These are phyloP conservation scores for Phalera bucephala DNA, from an alignment of 2,888 invertebrate species.

Conservation along the genomic window DNA sequence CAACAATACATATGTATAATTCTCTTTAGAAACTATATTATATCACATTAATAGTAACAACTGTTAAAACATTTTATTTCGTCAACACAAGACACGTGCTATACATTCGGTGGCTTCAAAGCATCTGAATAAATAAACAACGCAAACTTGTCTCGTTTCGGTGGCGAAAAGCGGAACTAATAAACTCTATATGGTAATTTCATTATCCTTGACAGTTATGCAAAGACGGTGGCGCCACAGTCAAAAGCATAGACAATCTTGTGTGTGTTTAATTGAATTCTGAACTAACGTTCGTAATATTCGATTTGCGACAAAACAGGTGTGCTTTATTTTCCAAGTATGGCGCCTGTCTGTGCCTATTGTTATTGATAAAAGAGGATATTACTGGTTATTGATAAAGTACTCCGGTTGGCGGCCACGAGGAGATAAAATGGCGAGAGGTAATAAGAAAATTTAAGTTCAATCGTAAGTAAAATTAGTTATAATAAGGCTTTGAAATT, in stretches of 20 bases:
- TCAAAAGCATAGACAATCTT: neutral
- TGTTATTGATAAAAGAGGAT: conserved; percentile 9
- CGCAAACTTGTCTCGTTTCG: neutral
- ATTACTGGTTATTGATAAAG: neutral
- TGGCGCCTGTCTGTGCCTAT: conserved; percentile 15
- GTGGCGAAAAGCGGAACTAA: neutral
- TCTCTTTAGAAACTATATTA: too few relatives aligned
- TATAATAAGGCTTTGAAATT: too few relatives aligned
- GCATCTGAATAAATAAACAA: neutral
- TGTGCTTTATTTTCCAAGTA: conserved; percentile 10
- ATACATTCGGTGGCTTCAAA: neutral
- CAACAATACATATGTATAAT: too few relatives aligned
- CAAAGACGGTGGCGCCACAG: neutral
- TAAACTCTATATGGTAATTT: too few relatives aligned
- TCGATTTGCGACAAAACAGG: conserved; percentile 27
- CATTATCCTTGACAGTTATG: neutral
- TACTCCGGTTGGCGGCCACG: too few relatives aligned
- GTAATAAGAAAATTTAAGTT: too few relatives aligned
- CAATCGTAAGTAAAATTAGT: too few relatives aligned
- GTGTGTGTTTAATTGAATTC: conserved; percentile 11
- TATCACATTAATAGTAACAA: too few relatives aligned
- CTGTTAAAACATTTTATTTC: neutral
- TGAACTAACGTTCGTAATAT: conserved; percentile 16
- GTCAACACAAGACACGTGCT: neutral
- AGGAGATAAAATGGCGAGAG: too few relatives aligned